phyloP scores from a whole-genome alignment of 2,113 vertebrate genomes.

The Seriola dumerili region DNA sequence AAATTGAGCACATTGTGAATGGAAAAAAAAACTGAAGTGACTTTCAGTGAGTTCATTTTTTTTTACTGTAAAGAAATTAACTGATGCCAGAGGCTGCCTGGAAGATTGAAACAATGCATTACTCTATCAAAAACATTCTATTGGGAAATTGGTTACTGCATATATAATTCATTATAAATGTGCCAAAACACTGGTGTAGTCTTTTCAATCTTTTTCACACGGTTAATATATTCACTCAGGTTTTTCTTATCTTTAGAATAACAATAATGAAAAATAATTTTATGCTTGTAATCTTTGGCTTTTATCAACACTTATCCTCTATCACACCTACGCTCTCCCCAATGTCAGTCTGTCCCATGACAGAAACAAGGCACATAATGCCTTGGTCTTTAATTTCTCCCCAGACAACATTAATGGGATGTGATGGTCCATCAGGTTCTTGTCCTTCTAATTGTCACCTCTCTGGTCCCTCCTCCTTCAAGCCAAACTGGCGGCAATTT shows the following conservation, averaged over 20 bases:
- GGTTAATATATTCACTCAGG: neutral
- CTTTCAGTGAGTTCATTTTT: slow-evolving; percentile 2
- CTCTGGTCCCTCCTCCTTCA: slow-evolving; percentile 48
- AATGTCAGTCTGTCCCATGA: slow-evolving; percentile 53
- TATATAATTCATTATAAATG: neutral
- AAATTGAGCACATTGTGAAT: neutral
- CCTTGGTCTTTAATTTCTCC: slow-evolving; percentile 72
- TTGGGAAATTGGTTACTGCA: slow-evolving; percentile 10
- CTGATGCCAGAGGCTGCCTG: slow-evolving; percentile 5
- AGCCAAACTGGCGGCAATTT: slow-evolving; percentile 54
- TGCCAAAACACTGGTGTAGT: neutral
- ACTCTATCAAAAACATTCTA: neutral
- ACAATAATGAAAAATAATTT: neutral
- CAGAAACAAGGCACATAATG: slow-evolving; percentile 60
- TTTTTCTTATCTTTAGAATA: neutral
- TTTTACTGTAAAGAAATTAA: neutral
- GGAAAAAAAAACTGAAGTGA: neutral
- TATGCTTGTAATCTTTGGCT: slow-evolving; percentile 23
- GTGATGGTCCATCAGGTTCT: slow-evolving; percentile 77
- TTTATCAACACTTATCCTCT: slow-evolving; percentile 46
- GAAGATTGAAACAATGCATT: neutral
- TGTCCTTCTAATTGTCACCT: slow-evolving; percentile 69
- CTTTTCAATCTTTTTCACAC: neutral
- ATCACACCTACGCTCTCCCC: slow-evolving; percentile 36
- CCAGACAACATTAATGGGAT: slow-evolving; percentile 81